Percentiles rank a stretch among this genome's conserved stretches.
Conservation (phyloP, 2,888 invertebrate genomes). For the Gortyna flavago region DNA sequence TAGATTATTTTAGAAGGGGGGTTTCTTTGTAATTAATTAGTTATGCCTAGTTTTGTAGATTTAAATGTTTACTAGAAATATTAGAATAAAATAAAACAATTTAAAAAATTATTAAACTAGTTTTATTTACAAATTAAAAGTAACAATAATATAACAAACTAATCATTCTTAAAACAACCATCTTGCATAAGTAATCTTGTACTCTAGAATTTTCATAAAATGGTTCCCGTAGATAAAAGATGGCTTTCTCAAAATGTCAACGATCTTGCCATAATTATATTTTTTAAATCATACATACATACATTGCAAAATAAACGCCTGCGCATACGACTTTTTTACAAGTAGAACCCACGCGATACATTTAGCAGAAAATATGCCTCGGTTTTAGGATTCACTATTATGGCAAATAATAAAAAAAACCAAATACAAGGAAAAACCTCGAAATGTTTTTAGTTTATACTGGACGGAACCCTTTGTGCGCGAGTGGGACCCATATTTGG, state of each 20-base stretch:
- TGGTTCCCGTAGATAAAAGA: not conserved
- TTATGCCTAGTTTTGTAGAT: not conserved
- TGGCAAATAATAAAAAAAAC: too few relatives aligned
- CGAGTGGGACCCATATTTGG: too few relatives aligned
- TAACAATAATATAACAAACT: constrained; percentile 3
- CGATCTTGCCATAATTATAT: not conserved
- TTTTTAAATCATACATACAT: not conserved
- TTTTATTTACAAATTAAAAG: constrained; percentile 59
- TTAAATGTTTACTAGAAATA: not conserved
- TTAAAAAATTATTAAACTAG: constrained; percentile 33
- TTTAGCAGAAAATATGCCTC: too few relatives aligned
- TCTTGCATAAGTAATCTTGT: not conserved
- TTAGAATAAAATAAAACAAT: constrained; percentile 25
- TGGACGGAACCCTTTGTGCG: too few relatives aligned
- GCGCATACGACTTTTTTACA: too few relatives aligned
- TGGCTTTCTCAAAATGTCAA: not conserved
- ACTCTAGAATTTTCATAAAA: not conserved
- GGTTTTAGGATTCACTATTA: too few relatives aligned
- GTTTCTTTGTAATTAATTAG: not conserved
- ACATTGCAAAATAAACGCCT: not conserved
- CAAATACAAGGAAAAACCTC: too few relatives aligned
- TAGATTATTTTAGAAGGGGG: too few relatives aligned
- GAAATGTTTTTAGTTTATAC: too few relatives aligned
- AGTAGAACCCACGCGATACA: too few relatives aligned
- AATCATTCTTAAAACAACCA: constrained; percentile 4